Conservation (phyloP, 2,888 invertebrate genomes). For the Nymphalis urticae region DNA sequence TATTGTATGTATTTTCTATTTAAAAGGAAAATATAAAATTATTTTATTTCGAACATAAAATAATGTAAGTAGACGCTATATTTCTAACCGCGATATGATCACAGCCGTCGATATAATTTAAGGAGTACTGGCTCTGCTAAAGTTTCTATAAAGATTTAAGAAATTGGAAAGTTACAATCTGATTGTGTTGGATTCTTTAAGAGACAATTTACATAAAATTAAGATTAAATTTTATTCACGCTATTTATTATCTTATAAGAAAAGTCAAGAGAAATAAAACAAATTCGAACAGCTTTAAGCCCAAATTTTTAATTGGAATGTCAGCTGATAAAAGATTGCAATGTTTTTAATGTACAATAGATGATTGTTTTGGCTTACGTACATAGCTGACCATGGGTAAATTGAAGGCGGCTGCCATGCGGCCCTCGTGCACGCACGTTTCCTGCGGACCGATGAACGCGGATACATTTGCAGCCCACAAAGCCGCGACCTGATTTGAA, state of each 20-base stretch:
- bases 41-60: not conserved
- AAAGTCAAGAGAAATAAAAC: not conserved
- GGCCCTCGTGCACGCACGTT: constrained; percentile 95
- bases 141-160: constrained; percentile 6
- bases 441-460: constrained; percentile 92
- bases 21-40: not conserved
- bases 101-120: constrained; percentile 13
- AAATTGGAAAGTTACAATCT: constrained; percentile 13
- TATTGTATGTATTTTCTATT: not conserved
- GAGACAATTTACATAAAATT: constrained; percentile 11
- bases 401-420: constrained; percentile 96
- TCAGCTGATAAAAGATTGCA: not conserved
- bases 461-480: constrained; percentile 92
- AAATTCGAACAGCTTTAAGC: too few species aligned
- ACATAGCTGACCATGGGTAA: constrained; percentile 98
- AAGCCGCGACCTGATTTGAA: constrained; percentile 85
- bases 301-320: too few species aligned
- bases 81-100: constrained; percentile 10
- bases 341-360: not conserved
- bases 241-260: constrained; percentile 3
- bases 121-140: constrained; percentile 2
- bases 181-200: constrained; percentile 3
- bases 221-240: constrained; percentile 4
- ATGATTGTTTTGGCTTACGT: constrained; percentile 73
- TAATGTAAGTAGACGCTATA: not conserved